phyloP scores from a whole-genome alignment of 2,888 invertebrate species.

The Cheilosia pagana region DNA sequence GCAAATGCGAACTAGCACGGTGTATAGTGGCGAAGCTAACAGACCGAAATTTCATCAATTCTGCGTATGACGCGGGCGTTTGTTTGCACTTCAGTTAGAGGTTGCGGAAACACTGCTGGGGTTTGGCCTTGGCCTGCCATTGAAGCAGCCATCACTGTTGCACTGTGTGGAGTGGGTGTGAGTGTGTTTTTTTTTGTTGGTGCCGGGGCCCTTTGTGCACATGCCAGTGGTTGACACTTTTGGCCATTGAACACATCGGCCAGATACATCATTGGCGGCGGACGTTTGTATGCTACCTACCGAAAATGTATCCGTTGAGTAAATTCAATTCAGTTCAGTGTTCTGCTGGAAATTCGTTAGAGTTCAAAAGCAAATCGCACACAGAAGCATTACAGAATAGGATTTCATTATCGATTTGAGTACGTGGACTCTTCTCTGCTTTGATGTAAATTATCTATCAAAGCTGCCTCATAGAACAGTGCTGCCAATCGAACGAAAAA shows the following conservation, averaged over 20 bases:
- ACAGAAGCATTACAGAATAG: neutral
- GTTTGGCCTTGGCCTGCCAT: conserved; percentile 6
- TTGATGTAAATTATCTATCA: conserved; percentile 1
- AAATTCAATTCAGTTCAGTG: neutral
- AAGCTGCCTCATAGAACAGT: neutral
- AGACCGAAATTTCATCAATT: conserved; percentile 70
- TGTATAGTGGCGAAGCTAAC: neutral
- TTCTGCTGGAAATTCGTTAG: neutral
- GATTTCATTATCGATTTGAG: neutral
- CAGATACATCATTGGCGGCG: no score
- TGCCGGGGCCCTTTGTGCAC: conserved; percentile 17
- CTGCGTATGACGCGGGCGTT: conserved; percentile 45
- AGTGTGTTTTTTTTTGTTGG: neutral
- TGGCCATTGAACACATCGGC: conserved; percentile 13
- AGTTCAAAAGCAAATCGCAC: neutral
- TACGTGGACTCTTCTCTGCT: neutral
- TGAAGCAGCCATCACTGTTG: no score
- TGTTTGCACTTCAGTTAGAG: conserved; percentile 70
- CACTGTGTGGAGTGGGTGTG: no score
- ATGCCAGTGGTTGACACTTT: conserved; percentile 52
- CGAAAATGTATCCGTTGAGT: neutral
- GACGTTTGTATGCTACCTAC: no score
- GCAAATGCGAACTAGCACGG: conserved; percentile 47
- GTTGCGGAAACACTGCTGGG: conserved; percentile 50
- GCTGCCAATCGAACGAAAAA: no score